phyloP scores from a whole-genome alignment of 2,888 invertebrate genomes.

The Nycteola revayana region DNA sequence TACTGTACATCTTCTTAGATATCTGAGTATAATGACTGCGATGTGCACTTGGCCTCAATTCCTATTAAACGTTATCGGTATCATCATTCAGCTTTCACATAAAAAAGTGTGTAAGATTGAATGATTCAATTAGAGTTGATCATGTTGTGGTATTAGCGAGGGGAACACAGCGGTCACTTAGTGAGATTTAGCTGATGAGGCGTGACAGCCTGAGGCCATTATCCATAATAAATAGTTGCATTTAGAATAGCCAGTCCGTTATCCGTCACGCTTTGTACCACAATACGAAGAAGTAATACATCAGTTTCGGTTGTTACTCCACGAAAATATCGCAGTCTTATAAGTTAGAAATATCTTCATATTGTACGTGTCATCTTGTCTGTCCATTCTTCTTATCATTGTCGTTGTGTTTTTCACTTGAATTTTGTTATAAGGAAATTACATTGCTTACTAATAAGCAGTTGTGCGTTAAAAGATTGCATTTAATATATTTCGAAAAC shows the following conservation, averaged over 20 bases:
- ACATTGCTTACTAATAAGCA: no score
- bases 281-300: conserved; percentile 40
- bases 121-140: conserved; percentile 29
- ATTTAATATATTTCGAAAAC: no score
- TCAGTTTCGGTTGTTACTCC: conserved; percentile 41
- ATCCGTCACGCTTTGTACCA: conserved; percentile 52
- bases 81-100: no score
- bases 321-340: conserved; percentile 28
- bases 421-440: no score
- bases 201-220: conserved; percentile 49
- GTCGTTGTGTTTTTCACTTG: no score
- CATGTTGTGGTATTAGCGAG: conserved; percentile 29
- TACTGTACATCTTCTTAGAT: no score
- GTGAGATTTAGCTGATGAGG: conserved; percentile 44
- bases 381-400: conserved; percentile 14
- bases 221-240: conserved; percentile 59
- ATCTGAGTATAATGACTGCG: no score
- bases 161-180: conserved; percentile 39
- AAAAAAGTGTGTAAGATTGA: no score
- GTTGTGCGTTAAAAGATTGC: no score
- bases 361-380: conserved; percentile 22
- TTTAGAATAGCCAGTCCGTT: conserved; percentile 43
- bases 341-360: conserved; percentile 26
- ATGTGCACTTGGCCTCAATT: no score
- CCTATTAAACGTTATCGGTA: no score